Conservation (phyloP, 2,797 vertebrate species). For the Megaceryle alcyon region DNA sequence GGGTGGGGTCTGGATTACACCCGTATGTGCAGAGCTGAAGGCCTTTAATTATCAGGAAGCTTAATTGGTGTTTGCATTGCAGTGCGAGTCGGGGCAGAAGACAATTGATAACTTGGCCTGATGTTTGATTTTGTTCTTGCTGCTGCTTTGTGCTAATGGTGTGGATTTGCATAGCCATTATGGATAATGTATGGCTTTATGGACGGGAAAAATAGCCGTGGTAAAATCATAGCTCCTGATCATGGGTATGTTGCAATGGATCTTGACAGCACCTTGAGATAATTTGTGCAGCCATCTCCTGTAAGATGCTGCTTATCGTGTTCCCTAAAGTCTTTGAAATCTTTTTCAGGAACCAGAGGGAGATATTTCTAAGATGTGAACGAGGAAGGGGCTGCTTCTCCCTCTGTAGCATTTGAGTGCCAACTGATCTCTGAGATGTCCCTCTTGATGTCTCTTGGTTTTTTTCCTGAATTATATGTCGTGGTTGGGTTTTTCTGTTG, state of each 20-base stretch:
- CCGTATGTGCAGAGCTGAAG: background rate
- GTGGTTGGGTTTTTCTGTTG: background rate
- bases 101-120: background rate
- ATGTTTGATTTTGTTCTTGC: background rate
- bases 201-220: background rate
- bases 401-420: accelerated
- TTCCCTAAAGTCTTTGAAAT: background rate
- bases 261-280: background rate
- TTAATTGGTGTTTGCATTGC: background rate
- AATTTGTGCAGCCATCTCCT: background rate
- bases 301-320: background rate
- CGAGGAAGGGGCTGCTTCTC: background rate
- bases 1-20: background rate
- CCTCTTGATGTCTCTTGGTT: background rate
- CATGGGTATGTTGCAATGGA: background rate
- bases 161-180: background rate
- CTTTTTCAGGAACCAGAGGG: background rate
- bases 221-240: background rate
- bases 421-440: background rate
- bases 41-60: conserved; percentile 27
- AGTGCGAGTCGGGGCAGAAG: background rate
- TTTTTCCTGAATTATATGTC: background rate
- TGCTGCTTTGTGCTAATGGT: background rate
- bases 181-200: background rate
- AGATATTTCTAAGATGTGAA: background rate